Evolutionary conservation across 2,797 vertebrate species (phyloP).

Genomic region (Brotogeris chrysoptera): DNA sequence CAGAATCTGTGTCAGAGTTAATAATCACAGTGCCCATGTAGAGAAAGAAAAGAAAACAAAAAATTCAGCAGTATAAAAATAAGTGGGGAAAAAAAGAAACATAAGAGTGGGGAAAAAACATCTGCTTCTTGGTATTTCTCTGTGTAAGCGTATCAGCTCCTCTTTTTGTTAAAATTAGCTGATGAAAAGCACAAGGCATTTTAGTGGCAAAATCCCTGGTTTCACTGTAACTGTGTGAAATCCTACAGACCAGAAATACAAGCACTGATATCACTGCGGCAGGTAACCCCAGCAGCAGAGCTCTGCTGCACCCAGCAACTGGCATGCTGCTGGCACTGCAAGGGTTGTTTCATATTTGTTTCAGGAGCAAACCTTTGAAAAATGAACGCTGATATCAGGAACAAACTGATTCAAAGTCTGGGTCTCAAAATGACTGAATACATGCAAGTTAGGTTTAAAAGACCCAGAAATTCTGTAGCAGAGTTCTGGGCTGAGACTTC

Average conservation of each 20-base stretch:
- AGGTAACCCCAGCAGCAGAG: neutral
- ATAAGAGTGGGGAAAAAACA: rapidly evolving
- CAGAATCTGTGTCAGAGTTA: neutral
- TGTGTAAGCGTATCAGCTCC: too few species aligned
- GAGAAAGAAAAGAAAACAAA: neutral
- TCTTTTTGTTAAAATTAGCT: neutral
- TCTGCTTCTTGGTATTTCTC: neutral
- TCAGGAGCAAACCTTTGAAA: neutral
- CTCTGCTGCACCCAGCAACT: rapidly evolving
- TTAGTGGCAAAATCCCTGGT: neutral
- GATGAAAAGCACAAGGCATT: neutral
- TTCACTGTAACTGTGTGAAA: neutral
- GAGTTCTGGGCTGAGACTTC: neutral
- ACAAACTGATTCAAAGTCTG: neutral
- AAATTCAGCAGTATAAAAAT: neutral
- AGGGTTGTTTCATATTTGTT: neutral
- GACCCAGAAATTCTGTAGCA: neutral
- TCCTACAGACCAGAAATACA: neutral
- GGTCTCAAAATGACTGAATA: neutral
- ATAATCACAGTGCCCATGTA: neutral
- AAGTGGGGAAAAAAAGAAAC: neutral
- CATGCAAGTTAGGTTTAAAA: neutral
- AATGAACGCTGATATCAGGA: neutral
- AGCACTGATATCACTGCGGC: neutral
- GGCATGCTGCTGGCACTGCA: neutral